Evolutionary conservation across 1,140 invertebrate species (phyloP), one percentile per base, ranked within the genome.

Genomic region (Rhynchophorus ferrugineus): DNA sequence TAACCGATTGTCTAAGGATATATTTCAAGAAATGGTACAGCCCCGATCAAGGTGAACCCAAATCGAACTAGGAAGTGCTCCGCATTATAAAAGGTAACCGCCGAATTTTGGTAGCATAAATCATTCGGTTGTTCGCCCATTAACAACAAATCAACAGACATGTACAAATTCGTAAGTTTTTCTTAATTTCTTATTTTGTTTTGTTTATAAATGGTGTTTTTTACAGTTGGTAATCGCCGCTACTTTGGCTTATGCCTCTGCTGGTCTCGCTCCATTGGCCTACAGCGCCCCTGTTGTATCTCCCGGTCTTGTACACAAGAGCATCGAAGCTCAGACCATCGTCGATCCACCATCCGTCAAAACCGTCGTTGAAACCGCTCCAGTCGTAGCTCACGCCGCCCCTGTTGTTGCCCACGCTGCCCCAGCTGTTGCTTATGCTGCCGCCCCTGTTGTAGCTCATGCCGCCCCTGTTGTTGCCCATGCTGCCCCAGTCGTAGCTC

Each of bases 191-290:
- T 42, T 20, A 29, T 29, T 6, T 29, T 29, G 24, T 29, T 29
- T 29, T 29, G 11, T 29, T 29, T 29, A 29, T 6, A 29, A 29
- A 29, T 29, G 5, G 24, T 29, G 11, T 11, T 29, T 29, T 29
- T 29, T 29, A 11, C 63, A 75, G 74, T 57, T 76, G 45, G 69
- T 70, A 49, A 69, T 77, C 64, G 65, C 69, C 43, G 72, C 73
- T 51, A 56, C 78, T 58, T 63, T 78, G 63, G 76, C 76, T 50
- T 75, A 71, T 60, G 76, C 74, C 46, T 70, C 71, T 34, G 74
- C 73, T 61, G 72, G 74, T 37, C 69, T 69, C 34, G 57, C 75
- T 57, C 74, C 75, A 8, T 45, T 59, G 16, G 57, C 46, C 33
- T 76, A 76, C 55, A 63, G 74, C 43, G 63, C 71, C 29, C 29